Base-by-base conservation (phyloP, 2,888 invertebrate species). In the Lumbricus terrestris region DNA sequence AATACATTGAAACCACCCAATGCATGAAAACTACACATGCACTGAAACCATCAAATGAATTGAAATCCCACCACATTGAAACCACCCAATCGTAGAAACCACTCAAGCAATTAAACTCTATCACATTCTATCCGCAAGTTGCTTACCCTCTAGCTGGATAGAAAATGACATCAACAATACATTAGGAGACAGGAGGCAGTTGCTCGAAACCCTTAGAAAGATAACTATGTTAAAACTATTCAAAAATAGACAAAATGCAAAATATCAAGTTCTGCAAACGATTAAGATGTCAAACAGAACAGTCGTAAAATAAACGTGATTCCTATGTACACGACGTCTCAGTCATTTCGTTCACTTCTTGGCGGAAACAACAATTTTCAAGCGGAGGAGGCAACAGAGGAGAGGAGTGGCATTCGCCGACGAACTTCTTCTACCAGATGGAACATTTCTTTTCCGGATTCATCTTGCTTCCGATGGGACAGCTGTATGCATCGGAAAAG, bases 381-480 rank as follows among this genome's bases (percentile, higher is more conserved):
- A 47, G 69, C 20, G n/a, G 69, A 69, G 69, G 69, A 69, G 69
- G 69, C 69, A n/a, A n/a, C 11, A n/a, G 69, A 4, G n/a, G 69
- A 69, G n/a, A 16, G 4, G 54, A 23, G 54, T 54, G 11, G 13
- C 29, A 15, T 29, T n/a, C 11, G 69, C 69, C 29, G 54, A 23
- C 23, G 54, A 54, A n/a, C 69, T 23, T 85, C 69, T 23, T 85
- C 85, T 92, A 94, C 94, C 94, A 95, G 34, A 95, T 93, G 6
- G 93, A 91, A 95, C 98, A 98, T 95, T 98, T 98, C 88, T 97
- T 96, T 16, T 91, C 90, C 8, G 98, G 98, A 95, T 99, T 98
- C 98, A 99, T 98, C 33, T 96, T 96, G 0, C 97, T 96, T 38
- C 97, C 97, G 33, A 96, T 95, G 0, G 97, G 97, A 95, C 99